Conservation (phyloP, 2,797 vertebrate genomes). For the Crocidura indochinensis region DNA sequence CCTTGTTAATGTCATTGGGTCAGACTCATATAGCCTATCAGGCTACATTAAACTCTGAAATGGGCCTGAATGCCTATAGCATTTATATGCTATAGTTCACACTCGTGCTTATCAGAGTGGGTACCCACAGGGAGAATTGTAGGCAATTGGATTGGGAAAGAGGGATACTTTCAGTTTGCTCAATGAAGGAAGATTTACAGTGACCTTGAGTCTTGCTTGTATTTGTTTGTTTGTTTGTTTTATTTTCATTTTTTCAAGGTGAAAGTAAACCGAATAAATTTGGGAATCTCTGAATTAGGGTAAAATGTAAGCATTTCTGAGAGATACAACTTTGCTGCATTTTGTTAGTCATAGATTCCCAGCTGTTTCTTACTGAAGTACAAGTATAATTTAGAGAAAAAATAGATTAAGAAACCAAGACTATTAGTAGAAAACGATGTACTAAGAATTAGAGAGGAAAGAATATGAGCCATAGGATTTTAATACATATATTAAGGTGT, state of each 20-base stretch:
- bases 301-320: conserved; percentile 52
- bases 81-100: conserved; percentile 23
- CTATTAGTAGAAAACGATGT: not conserved
- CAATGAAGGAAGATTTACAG: no score
- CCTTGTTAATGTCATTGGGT: conserved; percentile 4
- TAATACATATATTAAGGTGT: no score
- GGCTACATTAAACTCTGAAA: not conserved
- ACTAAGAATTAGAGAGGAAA: conserved; percentile 58
- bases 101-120: no score
- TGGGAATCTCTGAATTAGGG: not conserved
- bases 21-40: conserved; percentile 8
- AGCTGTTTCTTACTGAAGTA: conserved; percentile 79
- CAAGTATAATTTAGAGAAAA: conserved; percentile 76
- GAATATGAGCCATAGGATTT: conserved; percentile 51
- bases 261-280: not conserved
- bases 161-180: no score
- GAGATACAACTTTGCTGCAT: conserved; percentile 56
- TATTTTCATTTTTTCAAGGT: no score
- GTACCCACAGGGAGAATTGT: no score
- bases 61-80: not conserved
- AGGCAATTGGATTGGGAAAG: no score
- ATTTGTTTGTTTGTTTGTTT: no score
- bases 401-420: conserved; percentile 52
- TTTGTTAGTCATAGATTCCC: conserved; percentile 69
- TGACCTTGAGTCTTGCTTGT: no score